Evolutionary conservation across 2,797 vertebrate species (phyloP).

Genomic region (Rhinoraja longicauda): DNA sequence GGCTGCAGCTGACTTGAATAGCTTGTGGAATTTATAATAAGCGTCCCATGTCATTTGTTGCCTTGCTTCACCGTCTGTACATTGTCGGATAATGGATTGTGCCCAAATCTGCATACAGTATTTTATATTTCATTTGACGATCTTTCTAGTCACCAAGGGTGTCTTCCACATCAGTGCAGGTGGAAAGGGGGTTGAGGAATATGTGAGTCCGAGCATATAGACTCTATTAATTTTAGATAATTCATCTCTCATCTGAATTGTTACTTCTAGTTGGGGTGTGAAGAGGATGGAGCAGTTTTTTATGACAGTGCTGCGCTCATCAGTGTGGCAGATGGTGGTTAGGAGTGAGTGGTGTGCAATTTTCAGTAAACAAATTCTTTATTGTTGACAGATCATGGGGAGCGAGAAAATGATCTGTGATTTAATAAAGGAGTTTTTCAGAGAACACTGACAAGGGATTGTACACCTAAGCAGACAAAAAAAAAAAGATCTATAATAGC

Average conservation of each 20-base stretch:
- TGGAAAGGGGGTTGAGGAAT: background rate
- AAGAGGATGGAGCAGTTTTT: constrained; percentile 32
- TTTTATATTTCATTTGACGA: constrained; percentile 8
- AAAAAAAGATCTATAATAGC: background rate
- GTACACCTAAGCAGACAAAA: background rate
- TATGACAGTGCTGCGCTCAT: constrained; percentile 50
- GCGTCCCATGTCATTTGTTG: constrained; percentile 9
- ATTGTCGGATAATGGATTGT: background rate
- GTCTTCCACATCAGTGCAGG: background rate
- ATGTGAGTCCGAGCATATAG: background rate
- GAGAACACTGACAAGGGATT: constrained; percentile 52
- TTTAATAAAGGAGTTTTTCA: constrained; percentile 59
- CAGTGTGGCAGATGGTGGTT: constrained; percentile 77
- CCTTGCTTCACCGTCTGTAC: constrained; percentile 1
- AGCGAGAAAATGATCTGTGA: constrained; percentile 61
- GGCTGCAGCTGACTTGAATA: constrained; percentile 15
- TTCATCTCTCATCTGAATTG: constrained; percentile 31
- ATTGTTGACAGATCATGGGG: constrained; percentile 82
- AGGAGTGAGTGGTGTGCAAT: constrained; percentile 67
- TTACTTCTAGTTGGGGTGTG: background rate
- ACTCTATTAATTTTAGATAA: constrained; percentile 33
- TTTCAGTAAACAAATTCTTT: constrained; percentile 94
- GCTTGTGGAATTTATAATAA: constrained; percentile 21
- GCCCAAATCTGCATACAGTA: background rate
- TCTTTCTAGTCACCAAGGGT: background rate